Evolutionary conservation across 37 sponge, comb jelly and placozoan species (phyloP), one percentile per base, ranked within the genome.

Genomic region (Halichondria panicea): DNA sequence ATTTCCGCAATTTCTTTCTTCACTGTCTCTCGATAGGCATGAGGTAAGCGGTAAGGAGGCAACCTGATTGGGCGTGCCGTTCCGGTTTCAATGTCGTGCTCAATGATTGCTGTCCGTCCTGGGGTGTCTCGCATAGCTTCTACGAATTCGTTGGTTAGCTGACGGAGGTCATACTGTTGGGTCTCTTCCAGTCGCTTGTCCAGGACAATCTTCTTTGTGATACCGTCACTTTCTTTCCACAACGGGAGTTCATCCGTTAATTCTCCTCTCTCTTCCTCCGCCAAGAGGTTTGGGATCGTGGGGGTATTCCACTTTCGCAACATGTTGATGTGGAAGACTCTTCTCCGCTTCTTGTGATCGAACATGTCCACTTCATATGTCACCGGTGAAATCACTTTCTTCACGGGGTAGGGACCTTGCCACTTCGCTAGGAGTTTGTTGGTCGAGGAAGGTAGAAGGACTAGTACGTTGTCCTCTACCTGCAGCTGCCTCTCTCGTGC

Each of bases 81-180:
- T 15, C 68, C 83, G 25, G 82, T 81, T 46, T 81, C 36, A 43
- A 88, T 81, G 31, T 36, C 22, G 58, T 81, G 88, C 58, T 58
- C 13, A 31, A 78, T 42, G 21, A 66, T 24, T 41, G 37, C 60
- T 39, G 80, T 81, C 2, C 72, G 2, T 18, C 81, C 81, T n/a
- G n/a, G n/a, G n/a, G n/a, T n/a, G n/a, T n/a, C n/a, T n/a, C n/a
- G n/a, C n/a, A n/a, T n/a, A n/a, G n/a, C n/a, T n/a, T n/a, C n/a
- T n/a, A n/a, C n/a, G n/a, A 50, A 50, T 18, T 50, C 53, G 18
- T 50, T 50, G 53, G 18, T 12, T 19, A 50, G 53, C 12, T 12
- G 15, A 50, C 53, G 53, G 12, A 50, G 18, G 15, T 50, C 18
- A 19, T 50, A 18, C 53, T 18, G 12, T 50, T 50, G 53, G 53